phyloP scores from a whole-genome alignment of 2,888 invertebrate genomes.

The Amphipoea lucens region DNA sequence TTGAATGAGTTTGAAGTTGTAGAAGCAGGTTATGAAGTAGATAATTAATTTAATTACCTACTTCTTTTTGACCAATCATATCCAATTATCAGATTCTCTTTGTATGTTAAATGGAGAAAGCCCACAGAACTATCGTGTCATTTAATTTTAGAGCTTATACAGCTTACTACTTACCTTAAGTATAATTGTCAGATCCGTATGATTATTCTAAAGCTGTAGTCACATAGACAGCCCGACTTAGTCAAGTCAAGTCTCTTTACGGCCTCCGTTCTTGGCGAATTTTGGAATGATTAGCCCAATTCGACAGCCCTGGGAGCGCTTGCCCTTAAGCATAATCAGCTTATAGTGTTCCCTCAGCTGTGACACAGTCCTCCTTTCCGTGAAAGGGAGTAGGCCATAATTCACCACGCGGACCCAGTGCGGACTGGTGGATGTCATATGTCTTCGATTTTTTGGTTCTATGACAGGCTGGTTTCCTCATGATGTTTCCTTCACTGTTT shows the following conservation, averaged over 20 bases:
- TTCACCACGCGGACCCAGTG: not conserved
- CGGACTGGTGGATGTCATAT: not conserved
- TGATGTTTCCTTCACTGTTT: not conserved
- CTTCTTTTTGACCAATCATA: not conserved
- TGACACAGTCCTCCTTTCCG: not conserved
- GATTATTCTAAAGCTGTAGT: slow-evolving; percentile 31
- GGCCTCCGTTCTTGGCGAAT: not conserved
- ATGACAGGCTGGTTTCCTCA: not conserved
- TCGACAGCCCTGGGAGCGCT: not conserved
- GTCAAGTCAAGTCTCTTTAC: not conserved
- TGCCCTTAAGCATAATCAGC: not conserved
- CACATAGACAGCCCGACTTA: not conserved
- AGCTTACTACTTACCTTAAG: not conserved
- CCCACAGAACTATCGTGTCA: not conserved
- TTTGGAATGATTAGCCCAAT: not conserved
- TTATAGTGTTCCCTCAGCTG: not conserved
- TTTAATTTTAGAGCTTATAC: slow-evolving; percentile 5
- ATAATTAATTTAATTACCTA: not conserved
- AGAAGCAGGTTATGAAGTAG: not conserved
- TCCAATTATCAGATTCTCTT: not conserved
- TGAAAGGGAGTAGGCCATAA: not conserved
- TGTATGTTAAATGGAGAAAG: slow-evolving; percentile 35
- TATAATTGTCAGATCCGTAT: slow-evolving; percentile 30
- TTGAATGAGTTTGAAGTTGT: not conserved
- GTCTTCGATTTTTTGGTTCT: not conserved